Evolutionary conservation across 2,888 invertebrate species (phyloP).

Genomic region (Phalangium opilio): DNA sequence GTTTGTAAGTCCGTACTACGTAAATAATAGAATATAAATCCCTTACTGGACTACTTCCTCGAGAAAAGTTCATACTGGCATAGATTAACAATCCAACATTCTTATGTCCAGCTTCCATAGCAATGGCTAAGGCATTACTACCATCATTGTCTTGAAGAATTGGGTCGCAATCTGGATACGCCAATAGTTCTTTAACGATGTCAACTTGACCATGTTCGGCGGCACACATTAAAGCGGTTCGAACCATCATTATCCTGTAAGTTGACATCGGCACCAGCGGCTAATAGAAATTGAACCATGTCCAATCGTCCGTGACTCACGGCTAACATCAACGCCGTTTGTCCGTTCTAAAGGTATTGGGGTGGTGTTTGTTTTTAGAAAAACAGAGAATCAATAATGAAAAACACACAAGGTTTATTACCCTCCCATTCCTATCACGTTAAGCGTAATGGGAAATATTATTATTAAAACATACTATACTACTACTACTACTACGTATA

Average conservation of each 20-base stretch:
- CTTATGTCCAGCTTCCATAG: conserved; percentile 76
- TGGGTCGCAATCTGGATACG: conserved; percentile 66
- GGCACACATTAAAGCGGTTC: conserved; percentile 82
- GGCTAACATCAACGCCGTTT: conserved; percentile 82
- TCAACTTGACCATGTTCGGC: conserved; percentile 83
- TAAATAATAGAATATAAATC: no score
- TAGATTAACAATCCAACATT: conserved; percentile 79
- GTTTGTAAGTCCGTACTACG: no score
- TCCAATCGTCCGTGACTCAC: conserved; percentile 72
- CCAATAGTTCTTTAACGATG: conserved; percentile 60
- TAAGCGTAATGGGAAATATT: background rate
- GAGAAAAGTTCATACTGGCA: conserved; percentile 45
- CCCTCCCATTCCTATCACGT: background rate
- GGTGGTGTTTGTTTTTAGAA: background rate
- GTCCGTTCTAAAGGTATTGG: conserved; percentile 52
- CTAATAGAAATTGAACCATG: conserved; percentile 62
- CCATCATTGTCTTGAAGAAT: conserved; percentile 68
- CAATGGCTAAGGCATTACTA: conserved; percentile 72
- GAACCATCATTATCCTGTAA: conserved; percentile 71
- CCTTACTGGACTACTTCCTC: conserved; percentile 23
- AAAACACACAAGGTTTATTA: background rate
- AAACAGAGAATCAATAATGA: background rate
- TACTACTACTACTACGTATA: no score
- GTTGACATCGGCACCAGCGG: conserved; percentile 72
- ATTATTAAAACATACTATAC: no score